These are phyloP conservation scores for Stegostoma tigrinum DNA, from an alignment of 2,113 vertebrate species.

Conservation along the genomic window DNA sequence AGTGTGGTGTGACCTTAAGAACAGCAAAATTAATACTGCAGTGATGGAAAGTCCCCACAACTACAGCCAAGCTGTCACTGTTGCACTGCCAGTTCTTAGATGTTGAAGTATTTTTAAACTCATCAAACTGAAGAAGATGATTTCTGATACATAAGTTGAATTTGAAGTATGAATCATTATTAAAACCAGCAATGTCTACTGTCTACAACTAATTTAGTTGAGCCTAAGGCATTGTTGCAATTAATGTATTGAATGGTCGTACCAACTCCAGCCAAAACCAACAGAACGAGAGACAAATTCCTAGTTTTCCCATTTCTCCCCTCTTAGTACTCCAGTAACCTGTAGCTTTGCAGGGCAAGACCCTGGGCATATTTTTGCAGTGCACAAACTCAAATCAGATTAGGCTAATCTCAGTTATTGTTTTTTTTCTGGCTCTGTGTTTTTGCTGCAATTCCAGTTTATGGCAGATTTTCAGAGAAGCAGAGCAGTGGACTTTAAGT, in stretches of 20 bases:
- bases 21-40: background rate
- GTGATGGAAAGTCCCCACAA: background rate
- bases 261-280: background rate
- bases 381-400: background rate
- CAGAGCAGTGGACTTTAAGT: background rate
- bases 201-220: background rate
- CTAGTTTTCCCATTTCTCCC: background rate
- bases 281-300: background rate
- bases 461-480: background rate
- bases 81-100: constrained; percentile 1
- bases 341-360: background rate
- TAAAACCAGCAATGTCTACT: background rate
- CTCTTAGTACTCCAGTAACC: background rate
- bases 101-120: background rate
- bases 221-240: background rate
- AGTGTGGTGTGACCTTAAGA: constrained; percentile 57
- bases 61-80: background rate
- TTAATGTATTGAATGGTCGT: background rate
- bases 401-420: background rate
- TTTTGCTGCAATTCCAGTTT: background rate
- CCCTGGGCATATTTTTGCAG: background rate
- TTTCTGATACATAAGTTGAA: background rate
- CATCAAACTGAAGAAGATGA: background rate
- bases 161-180: background rate
- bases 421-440: background rate